Evolutionary conservation across 2,113 vertebrate species (phyloP).

Genomic region (Phaethon lepturus): DNA sequence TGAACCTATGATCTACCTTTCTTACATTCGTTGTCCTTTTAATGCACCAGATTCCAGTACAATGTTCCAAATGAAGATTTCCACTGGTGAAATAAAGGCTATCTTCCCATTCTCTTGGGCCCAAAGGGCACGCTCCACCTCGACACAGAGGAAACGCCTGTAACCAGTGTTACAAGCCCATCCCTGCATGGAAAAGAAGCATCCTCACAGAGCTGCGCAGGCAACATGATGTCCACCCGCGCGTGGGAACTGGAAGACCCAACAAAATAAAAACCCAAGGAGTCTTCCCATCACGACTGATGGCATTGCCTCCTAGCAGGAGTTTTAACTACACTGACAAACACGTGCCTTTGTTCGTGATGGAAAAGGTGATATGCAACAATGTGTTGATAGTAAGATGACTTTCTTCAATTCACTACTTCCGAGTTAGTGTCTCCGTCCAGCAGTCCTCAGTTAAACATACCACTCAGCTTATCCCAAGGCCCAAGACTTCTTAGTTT

Average conservation of each 20-base stretch:
- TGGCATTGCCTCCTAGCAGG: background rate
- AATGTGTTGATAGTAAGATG: accelerated
- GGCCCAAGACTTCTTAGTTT: background rate
- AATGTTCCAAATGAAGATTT: background rate
- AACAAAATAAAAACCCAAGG: background rate
- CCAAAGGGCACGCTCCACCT: background rate
- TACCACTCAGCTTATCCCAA: background rate
- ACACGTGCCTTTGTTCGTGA: background rate
- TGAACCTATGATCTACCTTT: background rate
- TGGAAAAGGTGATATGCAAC: background rate
- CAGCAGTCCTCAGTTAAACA: background rate
- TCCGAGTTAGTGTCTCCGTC: background rate
- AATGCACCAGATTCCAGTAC: background rate
- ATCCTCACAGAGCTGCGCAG: background rate
- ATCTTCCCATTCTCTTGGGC: background rate
- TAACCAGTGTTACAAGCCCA: accelerated
- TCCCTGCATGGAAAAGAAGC: background rate
- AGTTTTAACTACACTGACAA: background rate
- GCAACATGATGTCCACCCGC: accelerated
- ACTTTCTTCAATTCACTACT: background rate
- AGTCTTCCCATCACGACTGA: background rate
- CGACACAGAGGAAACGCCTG: accelerated
- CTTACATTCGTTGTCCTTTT: background rate
- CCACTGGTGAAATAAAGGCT: background rate
- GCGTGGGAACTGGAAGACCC: background rate